These are phyloP conservation scores for Aphrocallistes beatrix DNA, from an alignment of 37 sponge, comb jelly and placozoan genomes.

Conservation along the genomic window DNA sequence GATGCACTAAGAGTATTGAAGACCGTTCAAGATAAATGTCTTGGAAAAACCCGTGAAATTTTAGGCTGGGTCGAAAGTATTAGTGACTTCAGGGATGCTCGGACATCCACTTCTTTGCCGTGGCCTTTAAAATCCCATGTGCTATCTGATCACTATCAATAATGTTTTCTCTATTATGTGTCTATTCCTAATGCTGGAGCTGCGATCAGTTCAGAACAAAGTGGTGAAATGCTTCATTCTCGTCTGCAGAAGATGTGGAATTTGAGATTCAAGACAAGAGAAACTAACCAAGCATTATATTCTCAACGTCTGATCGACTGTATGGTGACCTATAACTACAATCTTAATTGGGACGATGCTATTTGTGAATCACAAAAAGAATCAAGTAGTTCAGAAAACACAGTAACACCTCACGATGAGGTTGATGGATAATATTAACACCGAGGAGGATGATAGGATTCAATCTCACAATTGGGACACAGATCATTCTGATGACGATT, in stretches of 20 bases:
- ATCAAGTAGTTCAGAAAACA: neutral
- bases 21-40: neutral
- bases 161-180: neutral
- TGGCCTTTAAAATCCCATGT: neutral
- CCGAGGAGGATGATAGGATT: neutral
- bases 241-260: slow-evolving; percentile 13
- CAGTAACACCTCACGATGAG: neutral
- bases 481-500: neutral
- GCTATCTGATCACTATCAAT: neutral
- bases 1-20: slow-evolving; percentile 1
- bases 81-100: neutral
- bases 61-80: slow-evolving; percentile 2
- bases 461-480: neutral
- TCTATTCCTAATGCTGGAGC: neutral
- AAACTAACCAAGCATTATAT: neutral
- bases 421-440: neutral
- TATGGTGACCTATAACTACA: slow-evolving; percentile 4
- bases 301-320: slow-evolving; percentile 1
- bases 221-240: slow-evolving; percentile 14
- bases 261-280: slow-evolving; percentile 14
- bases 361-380: neutral
- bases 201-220: neutral
- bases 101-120: slow-evolving; percentile 1
- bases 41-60: neutral
- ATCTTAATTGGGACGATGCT: slow-evolving; percentile 6